phyloP scores from a whole-genome alignment of 2,797 vertebrate species.

The Premnoplex brunnescens region DNA sequence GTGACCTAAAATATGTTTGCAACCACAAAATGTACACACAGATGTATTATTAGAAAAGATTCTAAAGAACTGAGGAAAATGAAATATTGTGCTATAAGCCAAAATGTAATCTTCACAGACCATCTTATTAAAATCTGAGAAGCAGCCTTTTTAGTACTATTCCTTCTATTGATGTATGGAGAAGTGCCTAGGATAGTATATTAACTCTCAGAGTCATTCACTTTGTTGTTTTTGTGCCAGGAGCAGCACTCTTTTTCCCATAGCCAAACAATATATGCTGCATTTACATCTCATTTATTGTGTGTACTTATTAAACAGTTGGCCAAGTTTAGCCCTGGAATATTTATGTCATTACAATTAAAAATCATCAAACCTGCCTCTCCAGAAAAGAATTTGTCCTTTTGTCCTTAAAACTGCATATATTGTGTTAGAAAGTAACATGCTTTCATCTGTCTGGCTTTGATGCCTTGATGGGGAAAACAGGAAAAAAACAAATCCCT shows the following conservation, averaged over 20 bases:
- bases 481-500: rapidly evolving
- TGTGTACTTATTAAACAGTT: not conserved
- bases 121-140: constrained; percentile 49
- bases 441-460: not conserved
- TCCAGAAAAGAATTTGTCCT: not conserved
- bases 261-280: not conserved
- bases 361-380: not conserved
- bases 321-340: not conserved
- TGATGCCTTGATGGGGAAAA: not conserved
- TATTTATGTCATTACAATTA: not conserved
- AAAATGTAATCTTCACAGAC: constrained; percentile 53
- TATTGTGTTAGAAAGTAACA: not conserved
- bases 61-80: not conserved
- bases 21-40: not conserved
- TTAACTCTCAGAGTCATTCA: not conserved
- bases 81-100: constrained; percentile 36
- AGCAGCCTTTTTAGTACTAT: constrained; percentile 8
- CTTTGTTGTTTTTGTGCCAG: not conserved
- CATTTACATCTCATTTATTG: not conserved
- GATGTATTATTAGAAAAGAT: not conserved
- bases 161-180: not conserved
- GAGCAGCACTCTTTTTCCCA: not conserved
- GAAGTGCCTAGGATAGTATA: not conserved
- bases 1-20: not conserved
- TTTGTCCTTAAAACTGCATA: not conserved